These are phyloP conservation scores for Drosophila sucinea DNA, from an alignment of 1,140 invertebrate genomes.

Conservation along the genomic window DNA sequence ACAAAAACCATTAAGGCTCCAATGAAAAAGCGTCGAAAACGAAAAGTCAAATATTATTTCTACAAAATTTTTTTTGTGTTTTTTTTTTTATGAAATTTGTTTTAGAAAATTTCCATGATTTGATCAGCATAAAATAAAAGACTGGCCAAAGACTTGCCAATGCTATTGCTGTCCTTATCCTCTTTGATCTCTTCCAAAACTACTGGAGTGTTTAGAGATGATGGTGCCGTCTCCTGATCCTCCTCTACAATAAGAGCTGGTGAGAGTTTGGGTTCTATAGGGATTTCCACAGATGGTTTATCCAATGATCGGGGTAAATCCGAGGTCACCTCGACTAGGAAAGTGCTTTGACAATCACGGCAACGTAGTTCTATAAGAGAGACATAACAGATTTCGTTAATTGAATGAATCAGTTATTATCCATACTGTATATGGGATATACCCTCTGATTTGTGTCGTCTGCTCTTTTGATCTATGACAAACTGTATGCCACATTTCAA, in stretches of 20 bases:
- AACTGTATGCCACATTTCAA: conserved; percentile 87
- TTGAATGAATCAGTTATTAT: neutral
- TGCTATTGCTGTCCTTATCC: conserved; percentile 76
- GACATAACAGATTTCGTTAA: neutral
- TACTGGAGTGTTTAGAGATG: conserved; percentile 22
- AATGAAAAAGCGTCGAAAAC: conserved; percentile 7
- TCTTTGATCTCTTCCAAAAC: conserved; percentile 38
- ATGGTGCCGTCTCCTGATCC: neutral
- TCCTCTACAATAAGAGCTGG: conserved; percentile 72
- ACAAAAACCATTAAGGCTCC: conserved; percentile 4
- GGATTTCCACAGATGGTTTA: conserved; percentile 39
- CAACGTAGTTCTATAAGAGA: conserved; percentile 84
- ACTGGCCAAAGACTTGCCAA: conserved; percentile 68
- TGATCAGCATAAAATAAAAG: conserved; percentile 23
- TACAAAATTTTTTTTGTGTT: conserved; percentile 5
- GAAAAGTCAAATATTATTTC: neutral
- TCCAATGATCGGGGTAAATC: conserved; percentile 59
- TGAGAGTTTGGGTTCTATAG: conserved; percentile 46
- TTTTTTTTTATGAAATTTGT: neutral
- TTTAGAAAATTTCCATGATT: conserved; percentile 34
- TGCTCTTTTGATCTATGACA: conserved; percentile 83
- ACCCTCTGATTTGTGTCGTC: conserved; percentile 38
- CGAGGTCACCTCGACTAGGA: conserved; percentile 84
- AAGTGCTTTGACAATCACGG: conserved; percentile 85
- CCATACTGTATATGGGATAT: neutral